Evolutionary conservation across 2,888 invertebrate genomes (phyloP).

Genomic region (Bibio marci): DNA sequence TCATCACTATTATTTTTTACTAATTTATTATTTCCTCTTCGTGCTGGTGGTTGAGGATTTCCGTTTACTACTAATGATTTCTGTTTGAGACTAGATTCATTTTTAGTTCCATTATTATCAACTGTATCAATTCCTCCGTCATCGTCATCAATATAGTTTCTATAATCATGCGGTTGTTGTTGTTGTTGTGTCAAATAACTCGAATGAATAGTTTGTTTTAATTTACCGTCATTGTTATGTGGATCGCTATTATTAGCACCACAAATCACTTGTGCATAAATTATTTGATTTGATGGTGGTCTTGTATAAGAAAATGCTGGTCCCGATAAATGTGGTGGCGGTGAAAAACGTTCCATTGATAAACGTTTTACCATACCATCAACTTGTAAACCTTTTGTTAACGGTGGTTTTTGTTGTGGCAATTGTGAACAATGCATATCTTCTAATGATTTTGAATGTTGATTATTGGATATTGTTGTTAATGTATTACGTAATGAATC

Average conservation of each 20-base stretch:
- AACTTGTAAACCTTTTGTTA: slow-evolving; percentile 55
- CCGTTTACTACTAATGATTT: neutral
- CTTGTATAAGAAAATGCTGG: slow-evolving; percentile 68
- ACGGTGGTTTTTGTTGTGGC: slow-evolving; percentile 47
- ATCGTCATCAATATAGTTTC: neutral
- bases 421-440: slow-evolving; percentile 60
- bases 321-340: slow-evolving; percentile 52
- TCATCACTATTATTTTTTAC: slow-evolving; percentile 46
- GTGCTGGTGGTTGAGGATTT: neutral
- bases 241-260: slow-evolving; percentile 15
- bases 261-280: slow-evolving; percentile 59
- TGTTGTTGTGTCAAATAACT: slow-evolving; percentile 20
- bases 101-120: slow-evolving; percentile 31
- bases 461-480: slow-evolving; percentile 21
- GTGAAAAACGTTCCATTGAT: slow-evolving; percentile 49
- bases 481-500: slow-evolving; percentile 27
- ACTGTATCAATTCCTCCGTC: slow-evolving; percentile 22
- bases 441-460: slow-evolving; percentile 29
- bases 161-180: slow-evolving; percentile 7
- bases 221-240: slow-evolving; percentile 14
- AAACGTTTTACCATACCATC: slow-evolving; percentile 59
- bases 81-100: too few relatives aligned
- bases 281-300: slow-evolving; percentile 37
- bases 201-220: slow-evolving; percentile 36
- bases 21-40: neutral